phyloP scores from a whole-genome alignment of 2,113 vertebrate species.

The Pipa parva region DNA sequence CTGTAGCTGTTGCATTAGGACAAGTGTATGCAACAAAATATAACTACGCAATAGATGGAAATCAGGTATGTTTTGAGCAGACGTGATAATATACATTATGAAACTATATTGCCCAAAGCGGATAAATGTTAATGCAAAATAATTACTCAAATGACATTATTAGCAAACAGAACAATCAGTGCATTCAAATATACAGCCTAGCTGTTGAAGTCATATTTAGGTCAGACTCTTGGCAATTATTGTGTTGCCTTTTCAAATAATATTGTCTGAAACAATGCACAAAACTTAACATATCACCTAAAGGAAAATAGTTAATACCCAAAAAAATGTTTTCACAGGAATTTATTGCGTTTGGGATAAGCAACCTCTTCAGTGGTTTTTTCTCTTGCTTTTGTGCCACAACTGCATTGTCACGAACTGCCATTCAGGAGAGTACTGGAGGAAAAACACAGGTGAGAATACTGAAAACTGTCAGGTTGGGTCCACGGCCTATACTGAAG shows the following conservation, averaged over 20 bases:
- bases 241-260: not conserved
- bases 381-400: conserved; percentile 82
- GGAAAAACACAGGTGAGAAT: conserved; percentile 78
- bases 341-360: conserved; percentile 79
- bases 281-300: not conserved
- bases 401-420: conserved; percentile 78
- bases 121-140: too few species aligned
- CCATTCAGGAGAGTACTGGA: conserved; percentile 83
- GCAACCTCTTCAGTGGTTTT: conserved; percentile 77
- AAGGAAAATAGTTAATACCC: not conserved
- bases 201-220: too few species aligned
- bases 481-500: too few species aligned
- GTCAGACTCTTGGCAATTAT: too few species aligned
- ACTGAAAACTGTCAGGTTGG: not conserved
- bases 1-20: conserved; percentile 77
- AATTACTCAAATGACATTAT: too few species aligned
- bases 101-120: too few species aligned
- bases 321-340: conserved; percentile 60
- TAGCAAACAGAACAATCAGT: too few species aligned
- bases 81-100: not conserved
- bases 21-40: conserved; percentile 81
- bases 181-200: too few species aligned
- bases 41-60: conserved; percentile 76
- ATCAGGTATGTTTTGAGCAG: conserved; percentile 73
- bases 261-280: not conserved